Percentiles rank a stretch among this genome's conserved stretches.
These are phyloP conservation scores for Parnassius apollo DNA, from an alignment of 2,888 invertebrate genomes.

Conservation along the genomic window DNA sequence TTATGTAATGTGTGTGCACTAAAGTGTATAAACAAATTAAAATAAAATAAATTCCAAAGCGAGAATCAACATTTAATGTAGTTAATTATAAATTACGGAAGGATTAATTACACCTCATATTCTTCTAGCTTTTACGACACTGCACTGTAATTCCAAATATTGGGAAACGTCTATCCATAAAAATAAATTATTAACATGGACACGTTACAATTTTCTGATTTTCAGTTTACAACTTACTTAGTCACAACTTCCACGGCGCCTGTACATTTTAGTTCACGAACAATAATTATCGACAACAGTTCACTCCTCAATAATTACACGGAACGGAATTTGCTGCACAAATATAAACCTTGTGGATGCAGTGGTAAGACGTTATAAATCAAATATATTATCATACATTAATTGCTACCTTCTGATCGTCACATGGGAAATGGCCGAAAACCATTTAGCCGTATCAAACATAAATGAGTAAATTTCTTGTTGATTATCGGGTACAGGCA, in stretches of 20 bases:
- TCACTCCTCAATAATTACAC: slow-evolving; percentile 68
- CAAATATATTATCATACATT: slow-evolving; percentile 34
- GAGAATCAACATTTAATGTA: too few species aligned
- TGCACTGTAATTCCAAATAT: neutral
- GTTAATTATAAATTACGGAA: too few species aligned
- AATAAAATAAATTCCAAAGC: too few species aligned
- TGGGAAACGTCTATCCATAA: neutral
- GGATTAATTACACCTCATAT: too few species aligned
- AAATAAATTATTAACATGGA: slow-evolving; percentile 14
- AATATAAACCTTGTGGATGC: slow-evolving; percentile 37
- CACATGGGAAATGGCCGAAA: slow-evolving; percentile 68
- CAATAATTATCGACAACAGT: slow-evolving; percentile 71
- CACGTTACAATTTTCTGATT: slow-evolving; percentile 41
- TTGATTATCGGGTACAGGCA: slow-evolving; percentile 63
- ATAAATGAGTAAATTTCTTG: slow-evolving; percentile 66
- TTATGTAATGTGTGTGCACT: too few species aligned
- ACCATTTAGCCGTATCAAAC: slow-evolving; percentile 73
- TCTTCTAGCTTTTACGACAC: too few species aligned
- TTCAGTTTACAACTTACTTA: slow-evolving; percentile 37
- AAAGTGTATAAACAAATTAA: too few species aligned
- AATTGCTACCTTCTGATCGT: slow-evolving; percentile 58
- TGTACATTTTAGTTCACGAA: slow-evolving; percentile 43
- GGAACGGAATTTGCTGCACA: slow-evolving; percentile 28
- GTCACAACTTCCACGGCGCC: slow-evolving; percentile 34
- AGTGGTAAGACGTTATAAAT: slow-evolving; percentile 36